These are phyloP conservation scores for Oreochromis aureus DNA, from an alignment of 2,113 vertebrate species.

Conservation along the genomic window DNA sequence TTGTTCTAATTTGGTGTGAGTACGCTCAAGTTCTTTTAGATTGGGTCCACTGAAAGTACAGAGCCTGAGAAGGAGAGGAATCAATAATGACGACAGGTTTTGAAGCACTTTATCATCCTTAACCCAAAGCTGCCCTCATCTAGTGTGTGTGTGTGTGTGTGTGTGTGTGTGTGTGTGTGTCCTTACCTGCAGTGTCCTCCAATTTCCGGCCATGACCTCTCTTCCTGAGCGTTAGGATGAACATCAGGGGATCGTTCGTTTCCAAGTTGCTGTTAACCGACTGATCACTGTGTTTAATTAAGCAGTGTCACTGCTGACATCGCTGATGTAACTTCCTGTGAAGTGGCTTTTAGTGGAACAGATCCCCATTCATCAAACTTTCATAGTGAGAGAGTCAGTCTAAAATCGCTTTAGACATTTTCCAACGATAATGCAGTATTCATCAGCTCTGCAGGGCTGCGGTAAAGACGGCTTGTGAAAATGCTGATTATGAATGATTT, in stretches of 20 bases:
- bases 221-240: not conserved
- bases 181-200: not conserved
- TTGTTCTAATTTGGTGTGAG: not conserved
- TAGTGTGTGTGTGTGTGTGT: not conserved
- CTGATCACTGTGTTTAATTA: not conserved
- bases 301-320: not conserved
- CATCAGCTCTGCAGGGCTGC: not conserved
- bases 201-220: not conserved
- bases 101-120: not conserved
- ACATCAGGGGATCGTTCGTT: not conserved
- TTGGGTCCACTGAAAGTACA: not conserved
- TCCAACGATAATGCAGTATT: constrained; percentile 13
- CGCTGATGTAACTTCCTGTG: not conserved
- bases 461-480: not conserved
- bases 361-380: constrained; percentile 28
- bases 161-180: not conserved
- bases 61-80: not conserved
- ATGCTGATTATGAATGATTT: constrained; percentile 13
- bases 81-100: not conserved
- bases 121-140: not conserved
- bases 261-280: not conserved
- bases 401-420: not conserved
- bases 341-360: not conserved
- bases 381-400: constrained; percentile 12
- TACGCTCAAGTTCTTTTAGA: not conserved